These are phyloP conservation scores for Nemopilema nomurai DNA, from an alignment of 30 jellyfish, hydroid and myxozoan species.

Conservation along the genomic window DNA sequence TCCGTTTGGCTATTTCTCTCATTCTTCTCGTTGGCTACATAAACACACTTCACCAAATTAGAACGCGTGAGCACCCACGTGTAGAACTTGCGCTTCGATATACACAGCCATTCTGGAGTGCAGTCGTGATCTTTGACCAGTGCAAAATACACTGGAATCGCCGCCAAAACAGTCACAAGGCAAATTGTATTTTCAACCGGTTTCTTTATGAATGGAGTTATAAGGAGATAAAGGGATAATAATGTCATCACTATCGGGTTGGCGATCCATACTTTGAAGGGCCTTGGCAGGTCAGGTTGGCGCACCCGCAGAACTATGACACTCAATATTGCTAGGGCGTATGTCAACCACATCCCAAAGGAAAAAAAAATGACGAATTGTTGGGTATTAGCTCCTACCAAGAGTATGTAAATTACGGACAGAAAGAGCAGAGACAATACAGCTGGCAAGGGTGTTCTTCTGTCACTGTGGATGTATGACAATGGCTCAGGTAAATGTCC, in stretches of 20 bases:
- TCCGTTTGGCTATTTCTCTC: not conserved
- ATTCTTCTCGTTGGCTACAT: not conserved
- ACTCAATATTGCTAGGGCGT: conserved; percentile 7
- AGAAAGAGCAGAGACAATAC: not conserved
- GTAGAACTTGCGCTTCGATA: not conserved
- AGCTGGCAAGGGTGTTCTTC: conserved; percentile 44
- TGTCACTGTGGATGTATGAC: conserved; percentile 6
- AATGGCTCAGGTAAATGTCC: conserved; percentile 37
- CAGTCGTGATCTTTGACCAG: not conserved
- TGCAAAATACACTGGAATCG: conserved; percentile 11
- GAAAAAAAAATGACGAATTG: conserved; percentile 4
- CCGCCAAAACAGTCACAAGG: not conserved
- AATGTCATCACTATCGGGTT: conserved; percentile 26
- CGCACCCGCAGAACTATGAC: conserved; percentile 19
- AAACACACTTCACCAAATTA: not conserved
- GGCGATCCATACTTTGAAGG: conserved; percentile 38
- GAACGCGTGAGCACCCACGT: not conserved
- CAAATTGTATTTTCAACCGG: conserved; percentile 8
- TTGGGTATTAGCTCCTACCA: not conserved
- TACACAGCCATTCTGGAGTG: not conserved
- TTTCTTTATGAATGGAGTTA: conserved; percentile 12
- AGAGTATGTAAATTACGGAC: not conserved
- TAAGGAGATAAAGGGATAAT: not conserved
- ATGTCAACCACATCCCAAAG: conserved; percentile 20
- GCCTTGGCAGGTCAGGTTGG: conserved; percentile 35